Evolutionary conservation across 2,888 invertebrate genomes (phyloP).

Genomic region (Hydrotaea cyrtoneurina): DNA sequence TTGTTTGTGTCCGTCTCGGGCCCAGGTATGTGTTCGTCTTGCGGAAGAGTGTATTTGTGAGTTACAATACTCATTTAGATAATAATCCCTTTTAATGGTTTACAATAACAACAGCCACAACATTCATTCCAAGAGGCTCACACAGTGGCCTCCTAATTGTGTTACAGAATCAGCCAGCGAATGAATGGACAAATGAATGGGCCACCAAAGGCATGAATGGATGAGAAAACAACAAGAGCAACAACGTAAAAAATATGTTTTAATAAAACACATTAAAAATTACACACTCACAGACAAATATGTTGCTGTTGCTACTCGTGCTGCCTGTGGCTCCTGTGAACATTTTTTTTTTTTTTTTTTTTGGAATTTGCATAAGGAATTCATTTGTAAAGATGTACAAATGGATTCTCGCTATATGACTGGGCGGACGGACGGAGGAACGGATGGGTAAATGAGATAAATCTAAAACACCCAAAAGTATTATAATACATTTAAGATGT

Average conservation of each 20-base stretch:
- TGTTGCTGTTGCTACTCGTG: conserved; percentile 27
- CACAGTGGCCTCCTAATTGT: conserved; percentile 6
- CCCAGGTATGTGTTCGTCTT: not conserved
- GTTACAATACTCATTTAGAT: conserved; percentile 57
- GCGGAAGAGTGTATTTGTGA: conserved; percentile 7
- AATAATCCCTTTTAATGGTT: conserved; percentile 63
- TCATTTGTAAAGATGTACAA: conserved; percentile 37
- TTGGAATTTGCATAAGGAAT: conserved; percentile 58
- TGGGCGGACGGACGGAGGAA: not conserved
- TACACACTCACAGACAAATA: conserved; percentile 56
- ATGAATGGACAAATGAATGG: not conserved
- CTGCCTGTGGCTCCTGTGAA: too few species aligned
- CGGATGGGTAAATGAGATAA: conserved; percentile 7
- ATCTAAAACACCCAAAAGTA: conserved; percentile 38
- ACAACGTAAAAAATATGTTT: conserved; percentile 59
- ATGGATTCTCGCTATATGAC: conserved; percentile 1
- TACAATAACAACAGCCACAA: conserved; percentile 25
- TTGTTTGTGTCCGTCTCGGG: not conserved
- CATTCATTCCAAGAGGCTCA: not conserved
- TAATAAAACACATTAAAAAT: conserved; percentile 61
- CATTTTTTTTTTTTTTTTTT: too few species aligned
- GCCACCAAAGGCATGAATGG: too few species aligned
- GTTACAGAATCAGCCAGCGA: conserved; percentile 5
- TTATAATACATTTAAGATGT: conserved; percentile 36
- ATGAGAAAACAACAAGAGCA: not conserved